Evolutionary conservation across 1,140 invertebrate species (phyloP), one percentile per base, ranked within the genome.

Genomic region (Apis dorsata): DNA sequence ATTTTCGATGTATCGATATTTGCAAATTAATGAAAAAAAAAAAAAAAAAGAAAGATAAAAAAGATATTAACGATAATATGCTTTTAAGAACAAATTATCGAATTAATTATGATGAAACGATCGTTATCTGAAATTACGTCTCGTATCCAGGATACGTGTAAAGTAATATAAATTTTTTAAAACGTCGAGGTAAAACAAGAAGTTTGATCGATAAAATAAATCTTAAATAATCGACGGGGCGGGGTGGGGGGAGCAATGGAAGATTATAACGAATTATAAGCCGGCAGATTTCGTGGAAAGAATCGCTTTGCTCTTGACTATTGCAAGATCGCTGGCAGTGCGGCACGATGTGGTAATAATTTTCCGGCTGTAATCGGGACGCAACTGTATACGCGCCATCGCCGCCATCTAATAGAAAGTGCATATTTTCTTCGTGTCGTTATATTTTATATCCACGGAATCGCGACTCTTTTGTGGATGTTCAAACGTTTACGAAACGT

Each of bases 311-410:
- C 76, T 83, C 86, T 69, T 59, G 80, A 68, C 84, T 88, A 51
- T 88, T 85, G 86, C 87, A 85, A 85, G 87, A 88, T 85, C 24
- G 83, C 65, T 80, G 76, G 79, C 70, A 78, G 66, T 73, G 62
- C 65, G 65, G 53, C 24, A 21, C 34, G 44, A 10, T 88, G 87
- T 88, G 59, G 87, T 70, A 88, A 88, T 85, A 85, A 88, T 88
- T 88, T 88, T 85, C 86, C 65, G 80, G 62, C 55, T 68, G 83
- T 88, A 88, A 85, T 88, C 87, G 77, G 83, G 83, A 85, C 87
- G 75, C 77, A 73, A 83, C 79, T 88, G 86, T 71, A 70, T 87
- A 85, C 77, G 65, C 55, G 66, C 62, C 49, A 83, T 77, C 66
- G 77, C 60, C 55, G 66, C 62, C 49, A 83, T 77, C 66, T 81